phyloP scores from a whole-genome alignment of 2,113 vertebrate genomes.

The Mastomys coucha region DNA sequence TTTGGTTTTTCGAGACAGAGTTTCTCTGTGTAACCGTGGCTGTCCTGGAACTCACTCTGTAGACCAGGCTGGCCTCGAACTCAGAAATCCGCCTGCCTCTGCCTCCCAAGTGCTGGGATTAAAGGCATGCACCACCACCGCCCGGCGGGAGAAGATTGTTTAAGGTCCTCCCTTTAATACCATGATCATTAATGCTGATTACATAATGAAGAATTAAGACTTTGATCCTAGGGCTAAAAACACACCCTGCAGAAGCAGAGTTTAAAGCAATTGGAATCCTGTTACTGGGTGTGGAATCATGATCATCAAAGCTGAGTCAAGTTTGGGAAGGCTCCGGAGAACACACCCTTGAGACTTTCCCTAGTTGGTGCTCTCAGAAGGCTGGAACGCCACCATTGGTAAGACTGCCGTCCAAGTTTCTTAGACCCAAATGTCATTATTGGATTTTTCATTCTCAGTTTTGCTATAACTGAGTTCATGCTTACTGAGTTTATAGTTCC shows the following conservation, averaged over 20 bases:
- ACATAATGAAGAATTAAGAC: constrained; percentile 37
- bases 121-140: no score
- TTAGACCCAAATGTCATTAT: neutral
- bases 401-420: neutral
- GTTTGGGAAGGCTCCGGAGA: neutral
- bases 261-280: constrained; percentile 6
- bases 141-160: neutral
- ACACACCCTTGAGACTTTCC: neutral
- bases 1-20: no score
- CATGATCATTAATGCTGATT: constrained; percentile 54
- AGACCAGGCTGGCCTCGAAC: no score
- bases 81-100: no score
- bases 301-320: constrained; percentile 62
- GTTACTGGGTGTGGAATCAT: constrained; percentile 49
- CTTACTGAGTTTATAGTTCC: neutral
- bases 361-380: neutral
- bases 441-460: neutral
- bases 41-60: no score
- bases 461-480: neutral
- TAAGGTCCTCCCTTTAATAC: neutral
- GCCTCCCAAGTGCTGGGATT: no score
- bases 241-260: neutral
- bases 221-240: constrained; percentile 38
- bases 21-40: no score
- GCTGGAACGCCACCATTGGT: neutral